Base-by-base conservation (phyloP, 2,888 invertebrate species). In the Trachelus stipa region DNA sequence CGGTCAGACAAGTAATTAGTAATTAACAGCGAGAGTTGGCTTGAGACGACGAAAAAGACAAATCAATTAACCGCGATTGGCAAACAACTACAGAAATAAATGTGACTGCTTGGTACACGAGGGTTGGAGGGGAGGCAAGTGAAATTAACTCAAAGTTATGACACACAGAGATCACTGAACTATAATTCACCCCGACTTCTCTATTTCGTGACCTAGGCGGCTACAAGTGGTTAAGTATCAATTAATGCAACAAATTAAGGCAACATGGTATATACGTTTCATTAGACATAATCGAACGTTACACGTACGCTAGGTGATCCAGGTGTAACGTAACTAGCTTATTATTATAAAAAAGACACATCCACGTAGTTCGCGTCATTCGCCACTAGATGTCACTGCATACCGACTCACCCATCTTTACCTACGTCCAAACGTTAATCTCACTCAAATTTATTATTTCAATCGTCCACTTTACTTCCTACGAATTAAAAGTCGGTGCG, bases 241-340 rank as follows among this genome's bases (percentile, higher is more conserved):
- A 88, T 88, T 88, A 35, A 35, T 35, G 35, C 35, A 35, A 87
- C 83, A 85, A 88, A 88, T 88, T 88, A 88, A 87, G 85, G 86
- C 85, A 85, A 83, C 83, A 80, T 80, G 80, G 81, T 83, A 80
- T 86, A 84, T 83, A 85, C 85, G 86, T 85, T 84, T 84, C 83
- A 87, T 88, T 88, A 86, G 83, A 84, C 83, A 86, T 87, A 88
- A 88, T 82, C 82, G 81, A 77, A 79, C 74, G 79, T 75, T 78
- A 80, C 80, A 77, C 56, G 33, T 33, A 73, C 73, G 34, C 37
- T 56, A 0, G 2, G 9, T 23, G 23, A 56, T 9, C 23, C 56
- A 56, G 9, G 23, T 56, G 23, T 23, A 56, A 15, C 6, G 23
- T 40, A 40, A 40, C 15, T 40, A 40, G 23, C 6, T 40, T 15